These are phyloP conservation scores for Sarcophilus harrisii DNA, from an alignment of 2,797 vertebrate species.

Conservation along the genomic window DNA sequence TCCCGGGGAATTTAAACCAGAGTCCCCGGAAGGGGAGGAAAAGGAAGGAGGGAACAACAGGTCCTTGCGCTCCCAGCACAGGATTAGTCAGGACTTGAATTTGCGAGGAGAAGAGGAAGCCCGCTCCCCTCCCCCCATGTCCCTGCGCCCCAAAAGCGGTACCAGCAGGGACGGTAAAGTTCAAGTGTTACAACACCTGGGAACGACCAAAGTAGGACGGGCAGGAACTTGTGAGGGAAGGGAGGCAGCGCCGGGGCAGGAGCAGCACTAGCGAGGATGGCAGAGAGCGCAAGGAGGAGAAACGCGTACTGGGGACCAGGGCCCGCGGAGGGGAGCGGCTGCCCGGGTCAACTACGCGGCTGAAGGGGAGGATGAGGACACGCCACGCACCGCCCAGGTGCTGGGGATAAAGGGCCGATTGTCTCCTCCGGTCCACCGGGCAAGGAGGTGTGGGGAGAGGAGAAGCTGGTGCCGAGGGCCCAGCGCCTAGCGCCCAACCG, in stretches of 20 bases:
- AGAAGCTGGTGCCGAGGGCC: background rate
- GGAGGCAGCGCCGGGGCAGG: background rate
- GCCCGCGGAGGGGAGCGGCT: accelerated
- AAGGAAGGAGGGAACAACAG: too few species aligned
- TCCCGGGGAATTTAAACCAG: too few species aligned
- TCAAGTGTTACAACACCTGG: too few species aligned
- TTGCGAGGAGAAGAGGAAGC: too few species aligned
- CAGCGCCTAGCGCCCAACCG: background rate
- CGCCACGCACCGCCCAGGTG: background rate
- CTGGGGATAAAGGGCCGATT: accelerated
- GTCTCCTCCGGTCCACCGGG: accelerated
- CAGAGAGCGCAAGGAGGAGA: background rate
- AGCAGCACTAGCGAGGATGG: background rate
- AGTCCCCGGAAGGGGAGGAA: too few species aligned
- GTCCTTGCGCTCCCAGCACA: too few species aligned
- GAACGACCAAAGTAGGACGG: background rate
- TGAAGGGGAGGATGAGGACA: accelerated
- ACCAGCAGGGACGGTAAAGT: background rate
- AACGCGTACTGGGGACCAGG: background rate
- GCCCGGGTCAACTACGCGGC: background rate
- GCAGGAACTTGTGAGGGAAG: background rate
- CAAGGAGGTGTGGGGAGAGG: background rate
- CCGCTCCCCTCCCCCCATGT: too few species aligned
- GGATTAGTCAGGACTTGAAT: too few species aligned
- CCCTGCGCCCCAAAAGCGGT: background rate